A percentile compares a stretch with the other conserved stretches of the same genome.
These are phyloP conservation scores for Catharus fuscescens DNA, from an alignment of 2,113 vertebrate genomes.

Conservation along the genomic window DNA sequence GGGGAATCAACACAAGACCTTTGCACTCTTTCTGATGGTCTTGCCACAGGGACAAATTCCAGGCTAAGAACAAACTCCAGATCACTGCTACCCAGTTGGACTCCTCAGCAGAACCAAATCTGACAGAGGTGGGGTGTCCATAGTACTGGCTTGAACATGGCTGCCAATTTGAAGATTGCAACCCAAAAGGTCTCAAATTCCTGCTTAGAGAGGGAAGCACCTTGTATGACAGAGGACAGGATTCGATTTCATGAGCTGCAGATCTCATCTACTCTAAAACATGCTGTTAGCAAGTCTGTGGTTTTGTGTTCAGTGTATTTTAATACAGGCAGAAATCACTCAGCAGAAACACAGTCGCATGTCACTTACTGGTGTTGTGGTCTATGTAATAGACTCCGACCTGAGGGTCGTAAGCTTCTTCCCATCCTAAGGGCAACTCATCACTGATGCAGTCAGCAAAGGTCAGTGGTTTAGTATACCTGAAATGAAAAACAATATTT, in stretches of 20 bases:
- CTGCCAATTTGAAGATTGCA: neutral
- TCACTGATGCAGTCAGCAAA: conserved; percentile 98
- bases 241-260: neutral
- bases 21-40: conserved; percentile 7
- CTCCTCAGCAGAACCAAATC: neutral
- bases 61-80: conserved; percentile 42
- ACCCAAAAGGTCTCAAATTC: neutral
- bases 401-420: conserved; percentile 91
- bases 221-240: neutral
- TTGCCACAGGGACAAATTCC: conserved; percentile 44
- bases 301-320: neutral
- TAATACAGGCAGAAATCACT: neutral
- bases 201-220: neutral
- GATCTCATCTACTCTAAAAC: neutral
- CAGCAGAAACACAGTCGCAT: neutral
- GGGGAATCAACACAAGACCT: conserved; percentile 7
- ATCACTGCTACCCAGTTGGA: neutral
- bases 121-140: neutral
- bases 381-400: conserved; percentile 97
- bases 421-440: conserved; percentile 96
- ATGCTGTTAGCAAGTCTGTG: neutral
- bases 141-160: accelerated
- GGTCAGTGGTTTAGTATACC: conserved; percentile 96
- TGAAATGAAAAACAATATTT: conserved; percentile 69
- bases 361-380: conserved; percentile 95